Conservation (phyloP, 2,797 vertebrate genomes). For the Epinephelus malabaricus region DNA sequence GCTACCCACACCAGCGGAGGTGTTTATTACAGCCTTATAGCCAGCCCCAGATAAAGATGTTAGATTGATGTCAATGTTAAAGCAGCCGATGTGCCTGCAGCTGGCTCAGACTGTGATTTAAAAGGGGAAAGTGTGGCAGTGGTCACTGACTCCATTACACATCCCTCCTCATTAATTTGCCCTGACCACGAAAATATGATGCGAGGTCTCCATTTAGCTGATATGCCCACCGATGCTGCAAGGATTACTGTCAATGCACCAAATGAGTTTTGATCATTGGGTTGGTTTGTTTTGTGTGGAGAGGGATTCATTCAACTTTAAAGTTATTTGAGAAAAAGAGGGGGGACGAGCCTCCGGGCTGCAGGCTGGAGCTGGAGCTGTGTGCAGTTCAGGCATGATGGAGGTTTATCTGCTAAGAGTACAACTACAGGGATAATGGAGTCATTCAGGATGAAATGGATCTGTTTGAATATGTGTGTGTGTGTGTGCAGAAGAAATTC, state of each 20-base stretch:
- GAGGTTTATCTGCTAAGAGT: conserved; percentile 19
- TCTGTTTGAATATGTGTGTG: conserved; percentile 4
- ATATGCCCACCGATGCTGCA: neutral
- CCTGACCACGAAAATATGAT: conserved; percentile 59
- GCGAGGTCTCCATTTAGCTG: conserved; percentile 39
- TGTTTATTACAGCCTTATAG: conserved; percentile 31
- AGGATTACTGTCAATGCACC: neutral
- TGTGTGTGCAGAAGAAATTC: conserved; percentile 17
- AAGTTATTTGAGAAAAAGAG: conserved; percentile 52
- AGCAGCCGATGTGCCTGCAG: conserved; percentile 51
- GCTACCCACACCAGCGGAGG: conserved; percentile 52
- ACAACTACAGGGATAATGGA: neutral
- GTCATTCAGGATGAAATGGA: conserved; percentile 14
- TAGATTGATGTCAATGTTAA: conserved; percentile 24
- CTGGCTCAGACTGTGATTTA: conserved; percentile 53
- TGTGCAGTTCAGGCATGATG: conserved; percentile 20
- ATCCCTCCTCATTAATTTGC: conserved; percentile 74
- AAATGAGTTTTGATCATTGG: neutral
- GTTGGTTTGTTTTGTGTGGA: neutral
- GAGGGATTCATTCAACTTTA: conserved; percentile 38
- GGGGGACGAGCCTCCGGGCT: conserved; percentile 15
- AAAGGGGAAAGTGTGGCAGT: conserved; percentile 71
- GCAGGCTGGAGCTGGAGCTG: conserved; percentile 7
- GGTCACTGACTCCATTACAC: conserved; percentile 80
- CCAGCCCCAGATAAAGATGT: conserved; percentile 10